Conservation (phyloP, 2,797 vertebrate genomes). For the Onychomys arenicola region DNA sequence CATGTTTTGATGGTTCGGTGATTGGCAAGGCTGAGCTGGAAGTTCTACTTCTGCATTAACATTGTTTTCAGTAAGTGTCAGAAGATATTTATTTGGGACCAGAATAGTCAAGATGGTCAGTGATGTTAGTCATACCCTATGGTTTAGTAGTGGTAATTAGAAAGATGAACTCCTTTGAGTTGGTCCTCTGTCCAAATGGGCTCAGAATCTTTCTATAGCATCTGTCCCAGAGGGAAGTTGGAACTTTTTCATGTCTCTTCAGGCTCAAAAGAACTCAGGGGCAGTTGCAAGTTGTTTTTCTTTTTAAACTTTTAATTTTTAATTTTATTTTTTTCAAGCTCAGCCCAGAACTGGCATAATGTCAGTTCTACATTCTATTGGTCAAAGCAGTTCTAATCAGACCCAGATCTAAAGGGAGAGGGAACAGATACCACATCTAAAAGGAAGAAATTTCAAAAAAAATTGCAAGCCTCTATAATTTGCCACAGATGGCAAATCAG, state of each 20-base stretch:
- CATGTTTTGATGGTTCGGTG: neutral
- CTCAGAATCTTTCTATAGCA: neutral
- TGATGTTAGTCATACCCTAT: neutral
- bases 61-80: neutral
- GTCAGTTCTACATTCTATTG: neutral
- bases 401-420: neutral
- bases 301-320: too few species aligned
- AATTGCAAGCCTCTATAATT: slow-evolving; percentile 8
- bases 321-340: neutral
- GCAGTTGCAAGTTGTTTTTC: neutral
- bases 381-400: slow-evolving; percentile 33
- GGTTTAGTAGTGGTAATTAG: neutral
- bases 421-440: neutral
- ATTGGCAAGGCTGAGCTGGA: neutral
- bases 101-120: too few species aligned
- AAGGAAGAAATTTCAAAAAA: slow-evolving; percentile 21
- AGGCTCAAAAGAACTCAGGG: neutral
- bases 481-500: slow-evolving; percentile 7
- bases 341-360: neutral
- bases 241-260: neutral
- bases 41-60: neutral
- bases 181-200: neutral
- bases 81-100: neutral
- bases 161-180: neutral
- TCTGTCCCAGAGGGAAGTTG: neutral